phyloP scores from a whole-genome alignment of 2,888 invertebrate genomes.

The Beris morrisii region DNA sequence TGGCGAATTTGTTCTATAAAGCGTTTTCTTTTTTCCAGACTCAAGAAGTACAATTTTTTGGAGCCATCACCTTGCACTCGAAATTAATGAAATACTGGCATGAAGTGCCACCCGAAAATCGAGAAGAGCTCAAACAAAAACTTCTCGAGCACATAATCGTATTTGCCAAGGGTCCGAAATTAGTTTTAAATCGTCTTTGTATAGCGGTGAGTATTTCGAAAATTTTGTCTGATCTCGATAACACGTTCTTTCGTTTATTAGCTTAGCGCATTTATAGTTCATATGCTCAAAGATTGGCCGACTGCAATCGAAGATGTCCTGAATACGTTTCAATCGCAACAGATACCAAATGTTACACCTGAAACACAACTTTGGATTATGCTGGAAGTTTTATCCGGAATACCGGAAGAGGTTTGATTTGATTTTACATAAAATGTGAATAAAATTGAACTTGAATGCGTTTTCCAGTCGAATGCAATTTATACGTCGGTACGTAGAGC shows the following conservation, averaged over 20 bases:
- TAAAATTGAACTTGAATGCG: slow-evolving; percentile 2
- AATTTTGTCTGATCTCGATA: background rate
- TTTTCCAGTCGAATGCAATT: slow-evolving; percentile 48
- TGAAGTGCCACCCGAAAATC: slow-evolving; percentile 80
- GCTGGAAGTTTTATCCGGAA: slow-evolving; percentile 79
- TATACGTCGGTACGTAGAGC: slow-evolving; percentile 54
- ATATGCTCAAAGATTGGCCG: slow-evolving; percentile 60
- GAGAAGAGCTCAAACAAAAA: slow-evolving; percentile 74
- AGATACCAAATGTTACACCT: slow-evolving; percentile 63
- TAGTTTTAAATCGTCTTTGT: slow-evolving; percentile 83
- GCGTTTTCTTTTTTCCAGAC: slow-evolving; percentile 60
- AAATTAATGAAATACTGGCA: slow-evolving; percentile 87
- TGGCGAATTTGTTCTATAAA: background rate
- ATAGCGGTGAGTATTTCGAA: slow-evolving; percentile 68
- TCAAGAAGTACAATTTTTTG: slow-evolving; percentile 91
- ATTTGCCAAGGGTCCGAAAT: slow-evolving; percentile 79
- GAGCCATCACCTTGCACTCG: slow-evolving; percentile 84
- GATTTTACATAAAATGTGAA: background rate
- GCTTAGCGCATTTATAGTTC: slow-evolving; percentile 83
- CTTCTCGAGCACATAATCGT: slow-evolving; percentile 75
- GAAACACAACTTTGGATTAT: slow-evolving; percentile 68
- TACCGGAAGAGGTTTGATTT: slow-evolving; percentile 81
- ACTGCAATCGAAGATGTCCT: slow-evolving; percentile 77
- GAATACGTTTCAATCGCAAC: slow-evolving; percentile 62
- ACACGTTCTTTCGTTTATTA: slow-evolving; percentile 49